Percentiles rank a stretch among this genome's conserved stretches.
phyloP scores from a whole-genome alignment of 2,797 vertebrate genomes.

The Glyptemys insculpta region DNA sequence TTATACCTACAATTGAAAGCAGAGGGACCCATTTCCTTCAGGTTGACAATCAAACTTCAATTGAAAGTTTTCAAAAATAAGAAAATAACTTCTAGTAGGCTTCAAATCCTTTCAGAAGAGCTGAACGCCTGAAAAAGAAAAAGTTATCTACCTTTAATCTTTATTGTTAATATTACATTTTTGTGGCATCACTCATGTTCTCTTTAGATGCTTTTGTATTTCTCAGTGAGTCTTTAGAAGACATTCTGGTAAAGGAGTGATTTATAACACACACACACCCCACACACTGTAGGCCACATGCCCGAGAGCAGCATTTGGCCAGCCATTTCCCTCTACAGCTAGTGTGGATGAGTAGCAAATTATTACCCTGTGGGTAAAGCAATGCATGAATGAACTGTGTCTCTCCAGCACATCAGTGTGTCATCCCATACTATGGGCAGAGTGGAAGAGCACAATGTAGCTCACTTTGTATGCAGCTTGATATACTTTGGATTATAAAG shows the following conservation, averaged over 20 bases:
- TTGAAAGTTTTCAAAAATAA: not conserved
- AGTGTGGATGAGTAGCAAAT: not conserved
- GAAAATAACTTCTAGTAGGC: not conserved
- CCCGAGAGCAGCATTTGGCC: not conserved
- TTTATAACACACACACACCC: not conserved
- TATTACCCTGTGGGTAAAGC: not conserved
- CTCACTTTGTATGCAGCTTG: not conserved
- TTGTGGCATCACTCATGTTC: not conserved
- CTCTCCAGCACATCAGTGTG: not conserved
- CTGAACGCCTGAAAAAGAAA: not conserved
- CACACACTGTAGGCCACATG: rapidly evolving
- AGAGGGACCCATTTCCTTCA: not conserved
- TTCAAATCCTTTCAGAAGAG: not conserved
- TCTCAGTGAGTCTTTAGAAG: not conserved
- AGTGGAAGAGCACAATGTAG: not conserved
- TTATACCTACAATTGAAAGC: not conserved
- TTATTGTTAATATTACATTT: not conserved
- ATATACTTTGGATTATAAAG: not conserved
- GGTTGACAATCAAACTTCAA: not conserved
- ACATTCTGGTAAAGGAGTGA: not conserved
- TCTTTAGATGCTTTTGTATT: not conserved
- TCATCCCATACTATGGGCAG: not conserved
- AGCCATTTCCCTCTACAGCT: not conserved
- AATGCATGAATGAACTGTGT: not conserved
- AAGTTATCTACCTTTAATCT: not conserved